Percentiles rank a stretch among this genome's conserved stretches.
phyloP scores from a whole-genome alignment of 2,888 invertebrate species.

The Xanthostigma xanthostigma region DNA sequence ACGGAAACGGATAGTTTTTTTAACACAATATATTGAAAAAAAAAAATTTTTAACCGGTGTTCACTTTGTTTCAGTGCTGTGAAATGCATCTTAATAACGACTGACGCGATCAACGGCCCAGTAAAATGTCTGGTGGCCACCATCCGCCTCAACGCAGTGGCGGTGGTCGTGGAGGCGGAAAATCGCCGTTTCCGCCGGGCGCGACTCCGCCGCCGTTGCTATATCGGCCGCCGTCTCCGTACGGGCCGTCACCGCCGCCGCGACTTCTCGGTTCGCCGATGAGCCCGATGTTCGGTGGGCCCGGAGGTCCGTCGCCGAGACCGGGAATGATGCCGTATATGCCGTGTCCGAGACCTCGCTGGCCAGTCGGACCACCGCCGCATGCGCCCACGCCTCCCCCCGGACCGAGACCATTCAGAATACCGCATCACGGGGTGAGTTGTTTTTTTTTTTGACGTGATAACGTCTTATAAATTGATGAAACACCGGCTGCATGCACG shows the following conservation, averaged over 20 bases:
- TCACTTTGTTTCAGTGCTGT: too few species aligned
- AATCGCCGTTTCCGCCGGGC: conserved; percentile 32
- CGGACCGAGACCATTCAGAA: conserved; percentile 27
- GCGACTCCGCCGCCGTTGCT: conserved; percentile 43
- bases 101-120: too few species aligned
- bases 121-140: conserved; percentile 10
- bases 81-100: too few species aligned
- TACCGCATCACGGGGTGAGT: background rate
- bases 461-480: too few species aligned
- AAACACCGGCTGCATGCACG: too few species aligned
- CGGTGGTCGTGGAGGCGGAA: conserved; percentile 27
- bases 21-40: too few species aligned
- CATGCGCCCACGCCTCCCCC: conserved; percentile 34
- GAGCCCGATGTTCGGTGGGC: conserved; percentile 29
- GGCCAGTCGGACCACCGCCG: conserved; percentile 39
- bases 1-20: too few species aligned
- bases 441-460: too few species aligned
- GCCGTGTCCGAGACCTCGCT: conserved; percentile 50
- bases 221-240: conserved; percentile 62
- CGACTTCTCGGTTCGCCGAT: conserved; percentile 37
- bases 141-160: conserved; percentile 24
- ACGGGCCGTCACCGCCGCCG: conserved; percentile 61
- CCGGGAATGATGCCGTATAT: conserved; percentile 29
- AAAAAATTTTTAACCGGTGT: too few species aligned
- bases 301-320: conserved; percentile 25